Evolutionary conservation across 2,888 invertebrate genomes (phyloP).

Genomic region (Pristionchus exspectatus): DNA sequence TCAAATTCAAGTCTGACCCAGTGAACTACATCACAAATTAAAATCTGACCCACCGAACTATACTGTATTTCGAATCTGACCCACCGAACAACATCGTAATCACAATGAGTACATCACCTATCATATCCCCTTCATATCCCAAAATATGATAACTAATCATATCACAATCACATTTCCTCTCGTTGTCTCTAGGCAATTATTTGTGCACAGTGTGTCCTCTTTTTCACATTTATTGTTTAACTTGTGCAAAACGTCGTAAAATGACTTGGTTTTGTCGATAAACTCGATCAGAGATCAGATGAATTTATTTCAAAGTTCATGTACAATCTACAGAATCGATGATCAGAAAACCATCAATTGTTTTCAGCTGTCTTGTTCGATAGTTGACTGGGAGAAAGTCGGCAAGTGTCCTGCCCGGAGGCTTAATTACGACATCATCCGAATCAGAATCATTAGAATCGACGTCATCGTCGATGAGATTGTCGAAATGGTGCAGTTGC

Average conservation of each 20-base stretch:
- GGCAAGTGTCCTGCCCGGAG: no score
- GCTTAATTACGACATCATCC: no score
- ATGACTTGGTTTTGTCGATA: neutral
- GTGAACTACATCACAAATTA: neutral
- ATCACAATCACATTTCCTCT: neutral
- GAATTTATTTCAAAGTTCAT: neutral
- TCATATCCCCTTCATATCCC: no score
- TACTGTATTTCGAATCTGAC: no score
- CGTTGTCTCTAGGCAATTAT: slow-evolving; percentile 26
- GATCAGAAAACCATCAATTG: no score
- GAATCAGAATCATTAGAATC: neutral
- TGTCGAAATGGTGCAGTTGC: neutral
- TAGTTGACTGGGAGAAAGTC: no score
- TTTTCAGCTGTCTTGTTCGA: no score
- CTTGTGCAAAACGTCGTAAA: neutral
- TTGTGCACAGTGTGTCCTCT: neutral
- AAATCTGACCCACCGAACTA: neutral
- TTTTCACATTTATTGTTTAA: neutral
- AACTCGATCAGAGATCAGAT: neutral
- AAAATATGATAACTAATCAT: neutral
- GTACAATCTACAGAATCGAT: no score
- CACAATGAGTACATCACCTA: neutral
- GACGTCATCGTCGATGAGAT: neutral
- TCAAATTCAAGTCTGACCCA: neutral
- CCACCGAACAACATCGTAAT: no score